phyloP scores from a whole-genome alignment of 2,888 invertebrate genomes.

The Aporophyla lueneburgensis region DNA sequence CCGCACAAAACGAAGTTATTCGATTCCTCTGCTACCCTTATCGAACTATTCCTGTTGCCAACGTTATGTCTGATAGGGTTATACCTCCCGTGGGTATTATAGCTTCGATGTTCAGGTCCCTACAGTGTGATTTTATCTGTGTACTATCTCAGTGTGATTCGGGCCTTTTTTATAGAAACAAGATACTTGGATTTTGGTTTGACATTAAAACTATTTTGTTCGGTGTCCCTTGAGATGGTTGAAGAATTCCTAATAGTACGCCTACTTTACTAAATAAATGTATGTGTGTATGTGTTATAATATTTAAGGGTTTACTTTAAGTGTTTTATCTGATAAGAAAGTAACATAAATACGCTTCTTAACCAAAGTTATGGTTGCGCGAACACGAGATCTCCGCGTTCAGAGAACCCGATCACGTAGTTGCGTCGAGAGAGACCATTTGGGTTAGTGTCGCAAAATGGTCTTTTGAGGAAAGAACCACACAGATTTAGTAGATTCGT shows the following conservation, averaged over 20 bases:
- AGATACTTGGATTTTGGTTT: conserved; percentile 35
- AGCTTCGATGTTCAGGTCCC: conserved; percentile 53
- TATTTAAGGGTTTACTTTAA: neutral
- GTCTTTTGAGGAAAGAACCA: too few species aligned
- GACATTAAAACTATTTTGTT: conserved; percentile 42
- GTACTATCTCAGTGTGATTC: conserved; percentile 47
- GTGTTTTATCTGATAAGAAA: neutral
- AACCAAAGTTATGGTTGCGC: neutral
- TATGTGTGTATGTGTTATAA: neutral
- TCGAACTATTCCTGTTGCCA: conserved; percentile 62
- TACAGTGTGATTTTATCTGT: conserved; percentile 58
- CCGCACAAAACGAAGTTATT: conserved; percentile 56
- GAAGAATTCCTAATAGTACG: neutral
- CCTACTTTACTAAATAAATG: neutral
- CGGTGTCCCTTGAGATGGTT: neutral
- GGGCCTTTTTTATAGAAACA: conserved; percentile 52
- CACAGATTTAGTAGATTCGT: too few species aligned
- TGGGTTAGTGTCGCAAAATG: too few species aligned
- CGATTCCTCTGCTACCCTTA: conserved; percentile 54
- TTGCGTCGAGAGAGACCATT: neutral
- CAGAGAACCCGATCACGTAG: neutral
- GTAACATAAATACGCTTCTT: neutral
- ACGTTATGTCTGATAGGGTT: conserved; percentile 63
- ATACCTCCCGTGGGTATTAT: conserved; percentile 58
- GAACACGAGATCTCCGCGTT: neutral